phyloP scores from a whole-genome alignment of 2,797 vertebrate genomes.

The Rhinella marina region DNA sequence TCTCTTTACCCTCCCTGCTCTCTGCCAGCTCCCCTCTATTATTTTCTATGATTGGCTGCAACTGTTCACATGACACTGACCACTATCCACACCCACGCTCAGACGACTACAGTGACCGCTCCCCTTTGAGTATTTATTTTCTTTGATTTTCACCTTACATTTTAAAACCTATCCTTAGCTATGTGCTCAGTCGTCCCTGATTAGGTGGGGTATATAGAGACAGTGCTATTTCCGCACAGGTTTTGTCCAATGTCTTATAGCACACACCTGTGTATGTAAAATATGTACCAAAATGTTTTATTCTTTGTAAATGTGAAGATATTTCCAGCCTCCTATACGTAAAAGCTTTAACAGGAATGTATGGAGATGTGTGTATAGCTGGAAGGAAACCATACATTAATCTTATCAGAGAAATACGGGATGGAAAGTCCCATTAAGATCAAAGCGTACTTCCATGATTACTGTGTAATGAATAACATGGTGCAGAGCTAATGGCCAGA shows the following conservation, averaged over 20 bases:
- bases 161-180: not conserved
- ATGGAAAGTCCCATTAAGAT: conserved; percentile 36
- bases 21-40: too few relatives aligned
- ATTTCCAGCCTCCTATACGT: not conserved
- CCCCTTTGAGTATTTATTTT: too few relatives aligned
- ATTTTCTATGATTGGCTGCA: too few relatives aligned
- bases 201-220: too few relatives aligned
- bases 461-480: conserved; percentile 23
- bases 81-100: too few relatives aligned
- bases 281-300: not conserved
- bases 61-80: too few relatives aligned
- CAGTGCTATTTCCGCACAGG: not conserved
- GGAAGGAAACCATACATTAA: conserved; percentile 22
- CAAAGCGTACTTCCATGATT: conserved; percentile 36
- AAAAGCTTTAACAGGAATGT: conserved; percentile 1
- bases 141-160: not conserved
- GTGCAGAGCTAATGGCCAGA: not conserved
- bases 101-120: too few relatives aligned
- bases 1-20: too few relatives aligned
- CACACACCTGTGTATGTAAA: not conserved
- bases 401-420: conserved; percentile 38
- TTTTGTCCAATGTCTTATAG: not conserved
- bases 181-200: not conserved
- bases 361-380: conserved; percentile 32
- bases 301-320: not conserved